phyloP scores from a whole-genome alignment of 2,888 invertebrate species.

The Microctonus hyperodae region DNA sequence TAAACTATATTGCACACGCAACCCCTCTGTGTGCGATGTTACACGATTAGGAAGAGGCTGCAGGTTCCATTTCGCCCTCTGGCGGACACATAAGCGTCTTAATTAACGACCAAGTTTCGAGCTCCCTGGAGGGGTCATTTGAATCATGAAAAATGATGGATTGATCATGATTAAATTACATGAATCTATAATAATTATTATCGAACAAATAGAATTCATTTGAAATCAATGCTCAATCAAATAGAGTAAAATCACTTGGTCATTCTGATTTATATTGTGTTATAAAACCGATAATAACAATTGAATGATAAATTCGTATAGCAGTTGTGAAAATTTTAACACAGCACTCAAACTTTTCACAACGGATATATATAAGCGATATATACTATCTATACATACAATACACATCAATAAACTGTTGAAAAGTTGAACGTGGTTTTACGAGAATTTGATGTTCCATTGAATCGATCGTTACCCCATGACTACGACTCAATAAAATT shows the following conservation, averaged over 20 bases:
- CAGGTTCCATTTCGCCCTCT: constrained; percentile 34
- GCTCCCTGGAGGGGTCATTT: constrained; percentile 16
- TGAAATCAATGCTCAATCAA: neutral
- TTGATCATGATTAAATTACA: constrained; percentile 6
- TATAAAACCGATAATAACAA: neutral
- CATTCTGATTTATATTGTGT: neutral
- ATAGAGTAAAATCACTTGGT: neutral
- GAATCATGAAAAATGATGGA: constrained; percentile 17
- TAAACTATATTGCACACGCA: constrained; percentile 18
- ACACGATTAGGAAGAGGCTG: constrained; percentile 37
- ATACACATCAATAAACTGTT: constrained; percentile 12
- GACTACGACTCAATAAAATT: constrained; percentile 48
- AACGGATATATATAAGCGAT: neutral
- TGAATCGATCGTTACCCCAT: constrained; percentile 48
- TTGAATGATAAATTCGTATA: neutral
- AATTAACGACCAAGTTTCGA: constrained; percentile 47
- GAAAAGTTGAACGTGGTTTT: constrained; percentile 15
- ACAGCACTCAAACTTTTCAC: neutral
- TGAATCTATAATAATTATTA: constrained; percentile 4
- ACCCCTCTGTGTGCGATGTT: constrained; percentile 37
- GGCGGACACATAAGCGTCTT: constrained; percentile 53
- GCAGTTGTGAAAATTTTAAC: constrained; percentile 6
- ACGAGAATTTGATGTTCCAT: constrained; percentile 40
- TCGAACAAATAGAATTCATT: neutral
- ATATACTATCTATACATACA: neutral